Evolutionary conservation across 2,113 vertebrate genomes (phyloP), one percentile per base, ranked within the genome.

Genomic region (Planiliza haematocheilus): DNA sequence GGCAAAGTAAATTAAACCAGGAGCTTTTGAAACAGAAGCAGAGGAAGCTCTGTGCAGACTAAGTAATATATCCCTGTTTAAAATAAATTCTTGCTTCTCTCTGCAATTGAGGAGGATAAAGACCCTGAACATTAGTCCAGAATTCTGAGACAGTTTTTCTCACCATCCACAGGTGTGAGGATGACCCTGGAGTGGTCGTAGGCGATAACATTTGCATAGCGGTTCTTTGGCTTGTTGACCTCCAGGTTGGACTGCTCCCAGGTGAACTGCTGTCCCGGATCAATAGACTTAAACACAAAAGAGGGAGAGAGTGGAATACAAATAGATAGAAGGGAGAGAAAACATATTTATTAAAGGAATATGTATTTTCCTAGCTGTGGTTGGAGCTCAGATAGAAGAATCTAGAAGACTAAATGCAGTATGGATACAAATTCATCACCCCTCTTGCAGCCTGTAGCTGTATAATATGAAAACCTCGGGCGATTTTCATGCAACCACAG

Each of bases 221-320:
- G 97, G 74, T 99, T 99, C 93, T 99, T 99, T 3, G 97, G 96
- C 87, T 98, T 99, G 82, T 98, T 99, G 83, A 99, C 96, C 84
- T 99, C 97, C 74, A 97, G 92, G 91, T 98, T 99, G 66, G 97
- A 99, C 77, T 99, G 95, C 88, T 99, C 97, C 97, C 97, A 99
- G 0, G 97, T 99, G 91, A 99, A 99, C 91, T 98, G 97, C 86
- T 99, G 97, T 17, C 96, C 95, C 0, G 97, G 97, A 80, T 99
- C 97, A 74, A 99, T 91, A 77, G 97, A 97, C 97, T 97, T 74
- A 81, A 41, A 66, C 10, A 55, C 45, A 63, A 38, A 17, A 0
- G 13, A 7, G 24, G 17, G 17, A 8, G 37, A 46, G 7, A 21
- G 18, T 30, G 0, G 4, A 7, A n/a, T 2, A 14, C 3, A 34